Evolutionary conservation across 2,797 vertebrate species (phyloP), one percentile per base, ranked within the genome.

Genomic region (Poeciliopsis turneri): DNA sequence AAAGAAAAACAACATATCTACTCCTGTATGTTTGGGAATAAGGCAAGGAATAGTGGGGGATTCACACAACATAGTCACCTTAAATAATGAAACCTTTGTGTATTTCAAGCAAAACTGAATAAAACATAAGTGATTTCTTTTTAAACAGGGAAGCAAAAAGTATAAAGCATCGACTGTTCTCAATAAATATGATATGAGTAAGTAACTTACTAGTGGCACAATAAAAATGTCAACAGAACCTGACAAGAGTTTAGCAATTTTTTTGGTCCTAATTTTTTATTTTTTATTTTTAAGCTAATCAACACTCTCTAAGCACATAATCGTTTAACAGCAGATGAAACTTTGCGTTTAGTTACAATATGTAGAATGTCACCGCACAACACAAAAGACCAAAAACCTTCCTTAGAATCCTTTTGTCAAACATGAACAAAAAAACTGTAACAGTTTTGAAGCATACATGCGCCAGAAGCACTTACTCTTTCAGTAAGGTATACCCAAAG

Each of bases 401-500:
- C 12, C 3, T 12, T 55, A 5, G 2, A 55, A 55, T 11, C n/a
- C 11, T 12, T 23, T 25, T 11, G 16, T 47, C 15, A 49, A 4
- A 80, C 70, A 33, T 49, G 74, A 46, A 71, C 76, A 41, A 85
- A 87, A 30, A 92, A 84, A 87, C 79, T 82, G 77, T 72, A 80
- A 84, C 85, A 81, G 89, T 84, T 39, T 88, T 74, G 68, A 90
- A 85, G 82, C 88, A 88, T 86, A 75, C 83, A 83, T 71, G 64
- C 80, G 89, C 86, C 84, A 87, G 80, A 92, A 92, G 93, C 93
- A 94, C 92, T 95, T 94, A 91, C 91, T 90, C 91, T 89, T 89
- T 92, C 88, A 75, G 90, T 92, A 88, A 89, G 87, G 82, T 77
- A 86, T 92, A 93, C 90, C 94, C 76, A 43, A 92, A 91, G 85